phyloP scores from a whole-genome alignment of 2,888 invertebrate genomes.

The Congeria kusceri region DNA sequence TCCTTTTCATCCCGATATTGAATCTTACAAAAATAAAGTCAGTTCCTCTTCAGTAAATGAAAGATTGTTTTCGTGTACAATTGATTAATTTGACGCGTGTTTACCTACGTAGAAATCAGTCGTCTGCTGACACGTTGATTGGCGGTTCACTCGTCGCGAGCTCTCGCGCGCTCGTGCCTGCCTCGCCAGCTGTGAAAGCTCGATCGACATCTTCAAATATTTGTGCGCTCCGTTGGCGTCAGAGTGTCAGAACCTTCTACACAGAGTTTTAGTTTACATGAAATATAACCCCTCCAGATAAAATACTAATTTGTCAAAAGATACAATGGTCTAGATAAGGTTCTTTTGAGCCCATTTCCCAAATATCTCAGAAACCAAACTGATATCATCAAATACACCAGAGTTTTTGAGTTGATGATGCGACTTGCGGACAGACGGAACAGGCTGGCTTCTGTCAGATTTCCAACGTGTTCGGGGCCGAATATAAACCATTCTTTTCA shows the following conservation, averaged over 20 bases:
- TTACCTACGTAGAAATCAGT: slow-evolving; percentile 52
- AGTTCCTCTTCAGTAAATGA: no score
- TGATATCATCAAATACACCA: slow-evolving; percentile 2
- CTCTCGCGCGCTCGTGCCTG: slow-evolving; percentile 58
- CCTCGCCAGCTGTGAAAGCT: slow-evolving; percentile 41
- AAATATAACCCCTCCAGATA: slow-evolving; percentile 43
- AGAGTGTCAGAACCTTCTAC: slow-evolving; percentile 38
- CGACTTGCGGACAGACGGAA: neutral
- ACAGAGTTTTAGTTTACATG: slow-evolving; percentile 49
- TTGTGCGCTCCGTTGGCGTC: slow-evolving; percentile 41
- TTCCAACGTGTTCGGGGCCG: no score
- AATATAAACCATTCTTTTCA: no score
- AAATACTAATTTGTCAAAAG: slow-evolving; percentile 49
- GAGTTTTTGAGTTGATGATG: neutral
- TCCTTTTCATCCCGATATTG: no score
- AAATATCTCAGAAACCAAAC: neutral
- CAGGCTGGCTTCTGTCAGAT: neutral
- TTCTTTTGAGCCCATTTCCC: neutral
- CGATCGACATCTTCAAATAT: slow-evolving; percentile 19
- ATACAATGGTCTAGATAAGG: slow-evolving; percentile 7
- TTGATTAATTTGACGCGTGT: slow-evolving; percentile 48
- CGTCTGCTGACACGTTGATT: slow-evolving; percentile 57
- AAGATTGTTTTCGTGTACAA: neutral
- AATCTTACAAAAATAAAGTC: no score
- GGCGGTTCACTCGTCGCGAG: slow-evolving; percentile 57